Evolutionary conservation across 1,140 invertebrate genomes (phyloP).

Genomic region (Drosophila aff.): DNA sequence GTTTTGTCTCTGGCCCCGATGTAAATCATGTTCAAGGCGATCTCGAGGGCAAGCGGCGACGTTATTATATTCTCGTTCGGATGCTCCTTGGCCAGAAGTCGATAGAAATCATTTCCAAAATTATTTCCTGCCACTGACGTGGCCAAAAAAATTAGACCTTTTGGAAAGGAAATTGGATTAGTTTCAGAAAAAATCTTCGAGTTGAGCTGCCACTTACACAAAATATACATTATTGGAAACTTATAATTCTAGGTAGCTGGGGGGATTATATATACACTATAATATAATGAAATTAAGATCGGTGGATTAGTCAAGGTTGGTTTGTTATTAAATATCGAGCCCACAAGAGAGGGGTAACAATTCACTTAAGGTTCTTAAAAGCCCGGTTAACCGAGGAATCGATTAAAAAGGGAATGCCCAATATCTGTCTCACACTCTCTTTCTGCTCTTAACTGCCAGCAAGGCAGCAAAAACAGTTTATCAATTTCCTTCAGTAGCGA

Average conservation of each 20-base stretch:
- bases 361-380: not conserved
- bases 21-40: not conserved
- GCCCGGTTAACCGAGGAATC: too few species aligned
- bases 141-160: not conserved
- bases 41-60: not conserved
- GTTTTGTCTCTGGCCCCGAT: not conserved
- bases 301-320: not conserved
- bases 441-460: too few species aligned
- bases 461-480: too few species aligned
- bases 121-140: not conserved
- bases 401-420: not conserved
- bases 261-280: not conserved
- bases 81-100: not conserved
- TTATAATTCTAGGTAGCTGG: not conserved
- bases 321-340: not conserved
- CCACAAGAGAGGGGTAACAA: too few species aligned
- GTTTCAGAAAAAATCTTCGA: not conserved
- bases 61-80: not conserved
- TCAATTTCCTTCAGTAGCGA: too few species aligned
- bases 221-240: not conserved
- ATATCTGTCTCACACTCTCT: too few species aligned
- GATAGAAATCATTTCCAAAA: not conserved
- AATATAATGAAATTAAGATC: slow-evolving; percentile 3
- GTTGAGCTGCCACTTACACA: not conserved
- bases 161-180: not conserved